These are phyloP conservation scores for Hypselothyrea guttata DNA, from an alignment of 2,888 invertebrate genomes.

Conservation along the genomic window DNA sequence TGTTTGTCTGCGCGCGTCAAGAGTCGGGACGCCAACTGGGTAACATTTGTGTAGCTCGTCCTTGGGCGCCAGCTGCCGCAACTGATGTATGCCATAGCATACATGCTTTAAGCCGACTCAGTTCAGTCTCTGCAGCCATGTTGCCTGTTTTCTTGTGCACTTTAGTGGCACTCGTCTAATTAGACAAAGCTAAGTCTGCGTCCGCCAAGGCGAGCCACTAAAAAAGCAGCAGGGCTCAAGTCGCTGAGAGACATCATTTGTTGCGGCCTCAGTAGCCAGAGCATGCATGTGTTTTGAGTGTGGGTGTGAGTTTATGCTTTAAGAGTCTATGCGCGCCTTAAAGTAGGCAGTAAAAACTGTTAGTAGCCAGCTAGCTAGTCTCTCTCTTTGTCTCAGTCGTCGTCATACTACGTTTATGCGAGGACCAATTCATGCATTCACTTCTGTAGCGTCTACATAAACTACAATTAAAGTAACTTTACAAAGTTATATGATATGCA, in stretches of 20 bases:
- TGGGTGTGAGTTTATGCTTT: background rate
- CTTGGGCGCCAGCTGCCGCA: slow-evolving; percentile 39
- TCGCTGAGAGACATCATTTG: slow-evolving; percentile 45
- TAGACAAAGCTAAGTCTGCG: slow-evolving; percentile 68
- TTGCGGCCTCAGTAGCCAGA: slow-evolving; percentile 26
- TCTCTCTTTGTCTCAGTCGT: too few species aligned
- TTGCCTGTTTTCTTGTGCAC: slow-evolving; percentile 51
- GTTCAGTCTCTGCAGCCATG: slow-evolving; percentile 19
- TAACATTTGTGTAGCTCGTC: slow-evolving; percentile 56
- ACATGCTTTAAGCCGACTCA: slow-evolving; percentile 1
- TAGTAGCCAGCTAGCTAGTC: slow-evolving; percentile 6
- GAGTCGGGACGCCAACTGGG: slow-evolving; percentile 58
- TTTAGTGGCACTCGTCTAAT: slow-evolving; percentile 74
- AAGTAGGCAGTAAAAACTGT: slow-evolving; percentile 44
- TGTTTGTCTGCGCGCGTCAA: slow-evolving; percentile 45
- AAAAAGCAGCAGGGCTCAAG: slow-evolving; percentile 37
- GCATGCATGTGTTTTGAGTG: slow-evolving; percentile 1
- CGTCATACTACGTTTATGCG: too few species aligned
- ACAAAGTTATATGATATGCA: too few species aligned
- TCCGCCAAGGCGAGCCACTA: slow-evolving; percentile 30
- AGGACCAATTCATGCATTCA: too few species aligned
- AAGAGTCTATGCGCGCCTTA: slow-evolving; percentile 57
- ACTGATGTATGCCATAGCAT: slow-evolving; percentile 27
- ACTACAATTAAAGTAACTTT: too few species aligned
- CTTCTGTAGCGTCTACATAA: too few species aligned